Evolutionary conservation across 2,888 invertebrate genomes (phyloP).

Genomic region (Serrognathus titanus): DNA sequence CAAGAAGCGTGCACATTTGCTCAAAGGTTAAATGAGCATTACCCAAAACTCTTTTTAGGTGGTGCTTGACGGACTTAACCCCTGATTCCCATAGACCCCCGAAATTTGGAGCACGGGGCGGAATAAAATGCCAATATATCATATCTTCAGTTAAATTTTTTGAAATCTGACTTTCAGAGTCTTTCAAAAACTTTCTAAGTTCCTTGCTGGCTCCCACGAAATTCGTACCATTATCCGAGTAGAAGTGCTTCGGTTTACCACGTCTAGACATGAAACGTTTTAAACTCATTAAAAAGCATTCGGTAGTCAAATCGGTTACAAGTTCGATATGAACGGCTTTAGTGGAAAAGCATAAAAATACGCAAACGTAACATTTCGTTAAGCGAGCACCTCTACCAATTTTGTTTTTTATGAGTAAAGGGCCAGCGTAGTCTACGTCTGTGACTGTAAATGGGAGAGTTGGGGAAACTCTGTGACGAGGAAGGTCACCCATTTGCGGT

Average conservation of each 20-base stretch:
- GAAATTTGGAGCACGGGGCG: too few relatives aligned
- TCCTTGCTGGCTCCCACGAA: slow-evolving; percentile 34
- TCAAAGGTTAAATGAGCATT: too few relatives aligned
- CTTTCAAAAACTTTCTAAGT: slow-evolving; percentile 2
- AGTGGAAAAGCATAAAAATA: slow-evolving; percentile 35
- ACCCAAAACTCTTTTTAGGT: too few relatives aligned
- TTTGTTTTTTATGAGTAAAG: slow-evolving; percentile 15
- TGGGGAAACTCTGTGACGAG: background rate
- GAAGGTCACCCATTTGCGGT: slow-evolving; percentile 11
- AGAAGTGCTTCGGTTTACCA: slow-evolving; percentile 28
- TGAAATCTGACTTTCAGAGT: too few relatives aligned
- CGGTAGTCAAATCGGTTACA: slow-evolving; percentile 32
- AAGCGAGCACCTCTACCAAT: background rate
- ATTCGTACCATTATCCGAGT: slow-evolving; percentile 36
- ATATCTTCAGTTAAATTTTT: too few relatives aligned
- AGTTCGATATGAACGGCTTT: slow-evolving; percentile 39
- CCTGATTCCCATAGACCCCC: too few relatives aligned
- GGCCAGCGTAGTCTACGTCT: slow-evolving; percentile 22
- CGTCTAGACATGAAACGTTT: slow-evolving; percentile 34
- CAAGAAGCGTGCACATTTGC: too few relatives aligned
- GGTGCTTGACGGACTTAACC: too few relatives aligned
- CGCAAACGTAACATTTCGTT: slow-evolving; percentile 22
- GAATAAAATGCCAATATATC: too few relatives aligned
- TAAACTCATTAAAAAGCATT: slow-evolving; percentile 34
- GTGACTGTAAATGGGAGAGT: slow-evolving; percentile 5